These are phyloP conservation scores for Aurelia aurita complex sp. Pacific DNA, from an alignment of 30 jellyfish, hydroid and myxozoan species.

Conservation along the genomic window DNA sequence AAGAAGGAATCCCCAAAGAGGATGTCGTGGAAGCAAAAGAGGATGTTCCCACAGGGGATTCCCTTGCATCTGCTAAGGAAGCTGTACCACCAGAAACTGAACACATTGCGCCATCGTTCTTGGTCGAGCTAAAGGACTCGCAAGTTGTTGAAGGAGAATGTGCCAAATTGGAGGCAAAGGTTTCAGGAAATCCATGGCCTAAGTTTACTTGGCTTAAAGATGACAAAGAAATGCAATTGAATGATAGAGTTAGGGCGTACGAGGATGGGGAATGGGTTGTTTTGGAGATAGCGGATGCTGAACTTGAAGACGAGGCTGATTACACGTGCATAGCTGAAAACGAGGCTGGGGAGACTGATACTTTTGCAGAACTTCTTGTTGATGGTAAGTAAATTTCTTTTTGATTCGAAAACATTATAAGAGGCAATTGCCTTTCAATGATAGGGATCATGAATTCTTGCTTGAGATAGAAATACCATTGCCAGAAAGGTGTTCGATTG, in stretches of 20 bases:
- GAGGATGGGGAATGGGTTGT: constrained; percentile 61
- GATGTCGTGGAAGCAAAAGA: not conserved
- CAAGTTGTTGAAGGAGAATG: constrained; percentile 64
- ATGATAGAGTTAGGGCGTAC: constrained; percentile 54
- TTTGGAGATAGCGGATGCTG: constrained; percentile 74
- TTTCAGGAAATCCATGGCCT: constrained; percentile 64
- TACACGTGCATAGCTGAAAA: constrained; percentile 83
- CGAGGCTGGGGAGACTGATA: constrained; percentile 73
- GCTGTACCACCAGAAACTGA: not conserved
- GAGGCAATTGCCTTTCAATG: too few species aligned
- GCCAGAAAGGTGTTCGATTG: too few species aligned
- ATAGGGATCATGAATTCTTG: too few species aligned
- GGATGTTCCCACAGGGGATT: not conserved
- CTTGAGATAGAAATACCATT: too few species aligned
- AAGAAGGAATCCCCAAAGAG: not conserved
- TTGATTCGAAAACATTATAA: too few species aligned
- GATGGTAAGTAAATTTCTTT: constrained; percentile 57
- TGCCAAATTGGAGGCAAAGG: constrained; percentile 52
- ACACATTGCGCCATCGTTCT: constrained; percentile 39
- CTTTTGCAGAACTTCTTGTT: constrained; percentile 83
- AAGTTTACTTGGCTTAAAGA: constrained; percentile 81
- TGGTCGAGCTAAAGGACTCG: constrained; percentile 35
- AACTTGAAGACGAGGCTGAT: constrained; percentile 76
- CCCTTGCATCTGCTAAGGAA: not conserved
- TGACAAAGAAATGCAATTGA: constrained; percentile 23